A percentile compares a stretch with the other conserved stretches of the same genome.
Conservation (phyloP, 2,113 vertebrate genomes). For the Sarotherodon lohbergeri region DNA sequence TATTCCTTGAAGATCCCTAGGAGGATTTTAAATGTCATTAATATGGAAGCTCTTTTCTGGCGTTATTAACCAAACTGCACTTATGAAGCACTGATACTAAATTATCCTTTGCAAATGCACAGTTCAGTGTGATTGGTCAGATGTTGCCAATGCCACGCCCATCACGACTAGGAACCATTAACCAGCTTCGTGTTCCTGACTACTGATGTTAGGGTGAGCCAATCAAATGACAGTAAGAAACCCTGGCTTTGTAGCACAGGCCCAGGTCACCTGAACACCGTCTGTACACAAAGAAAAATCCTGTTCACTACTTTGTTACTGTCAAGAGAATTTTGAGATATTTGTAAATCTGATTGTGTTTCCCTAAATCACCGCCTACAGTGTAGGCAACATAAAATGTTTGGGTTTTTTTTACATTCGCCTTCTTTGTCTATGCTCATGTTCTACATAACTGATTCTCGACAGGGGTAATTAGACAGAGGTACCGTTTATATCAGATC, state of each 20-base stretch:
- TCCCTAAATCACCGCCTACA: not conserved
- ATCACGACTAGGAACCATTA: not conserved
- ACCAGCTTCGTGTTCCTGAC: not conserved
- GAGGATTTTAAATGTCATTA: not conserved
- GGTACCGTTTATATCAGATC: not conserved
- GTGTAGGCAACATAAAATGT: not conserved
- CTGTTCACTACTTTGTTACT: not conserved
- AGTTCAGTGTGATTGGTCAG: not conserved
- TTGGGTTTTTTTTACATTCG: not conserved
- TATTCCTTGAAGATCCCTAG: not conserved
- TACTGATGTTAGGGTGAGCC: not conserved
- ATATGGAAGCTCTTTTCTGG: not conserved
- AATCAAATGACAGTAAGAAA: not conserved
- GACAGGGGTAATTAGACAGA: not conserved
- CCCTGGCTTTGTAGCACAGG: not conserved
- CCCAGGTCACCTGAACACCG: not conserved
- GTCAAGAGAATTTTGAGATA: not conserved
- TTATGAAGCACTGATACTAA: not conserved
- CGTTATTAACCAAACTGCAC: not conserved
- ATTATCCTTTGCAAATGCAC: not conserved
- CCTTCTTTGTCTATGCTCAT: not conserved
- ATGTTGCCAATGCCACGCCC: not conserved
- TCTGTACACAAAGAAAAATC: not conserved
- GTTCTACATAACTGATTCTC: not conserved
- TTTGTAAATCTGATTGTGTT: not conserved